Evolutionary conservation across 1,140 invertebrate genomes (phyloP).

Genomic region (Brachionus rubens): DNA sequence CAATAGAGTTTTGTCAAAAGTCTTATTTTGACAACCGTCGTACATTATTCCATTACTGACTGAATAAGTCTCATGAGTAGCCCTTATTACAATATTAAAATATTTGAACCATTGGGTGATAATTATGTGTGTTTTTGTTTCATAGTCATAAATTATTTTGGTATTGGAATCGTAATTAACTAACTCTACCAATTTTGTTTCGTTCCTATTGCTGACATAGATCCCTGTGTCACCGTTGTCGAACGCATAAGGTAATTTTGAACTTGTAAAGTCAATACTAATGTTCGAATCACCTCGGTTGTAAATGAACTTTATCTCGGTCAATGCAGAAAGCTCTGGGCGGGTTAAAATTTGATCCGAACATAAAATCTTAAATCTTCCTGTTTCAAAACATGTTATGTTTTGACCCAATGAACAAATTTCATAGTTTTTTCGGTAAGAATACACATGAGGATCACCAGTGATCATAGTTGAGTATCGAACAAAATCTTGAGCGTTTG

Average conservation of each 20-base stretch:
- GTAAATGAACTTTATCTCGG: neutral
- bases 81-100: neutral
- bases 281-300: neutral
- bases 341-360: neutral
- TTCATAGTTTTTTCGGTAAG: neutral
- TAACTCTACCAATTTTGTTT: neutral
- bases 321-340: neutral
- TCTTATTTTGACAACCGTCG: constrained; percentile 6
- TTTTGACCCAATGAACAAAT: neutral
- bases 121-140: neutral
- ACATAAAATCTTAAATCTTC: neutral
- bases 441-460: constrained; percentile 1
- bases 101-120: neutral
- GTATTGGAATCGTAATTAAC: neutral
- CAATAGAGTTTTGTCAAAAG: no score
- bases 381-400: neutral
- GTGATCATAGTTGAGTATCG: neutral
- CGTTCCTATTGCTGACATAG: no score
- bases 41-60: neutral
- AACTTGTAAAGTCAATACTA: neutral
- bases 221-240: neutral
- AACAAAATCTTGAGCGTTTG: neutral
- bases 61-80: neutral
- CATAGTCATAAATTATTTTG: neutral
- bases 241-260: neutral